These are phyloP conservation scores for Xyrichtys novacula DNA, from an alignment of 2,797 vertebrate species.

Conservation along the genomic window DNA sequence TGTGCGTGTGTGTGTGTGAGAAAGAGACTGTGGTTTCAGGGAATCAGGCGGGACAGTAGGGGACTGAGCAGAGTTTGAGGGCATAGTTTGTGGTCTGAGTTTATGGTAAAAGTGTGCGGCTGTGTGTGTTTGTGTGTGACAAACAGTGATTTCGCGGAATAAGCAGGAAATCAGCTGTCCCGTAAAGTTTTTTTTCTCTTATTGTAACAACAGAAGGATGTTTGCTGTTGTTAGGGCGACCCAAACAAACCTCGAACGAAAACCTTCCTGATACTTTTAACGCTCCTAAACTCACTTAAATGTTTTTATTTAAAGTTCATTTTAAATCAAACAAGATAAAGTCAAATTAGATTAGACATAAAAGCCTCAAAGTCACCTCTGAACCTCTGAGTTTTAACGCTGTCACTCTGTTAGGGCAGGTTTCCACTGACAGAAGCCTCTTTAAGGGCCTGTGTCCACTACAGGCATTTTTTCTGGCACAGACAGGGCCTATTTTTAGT, in stretches of 20 bases:
- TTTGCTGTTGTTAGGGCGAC: slow-evolving; percentile 45
- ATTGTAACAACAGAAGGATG: slow-evolving; percentile 33
- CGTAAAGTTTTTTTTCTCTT: slow-evolving; percentile 52
- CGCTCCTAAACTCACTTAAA: neutral
- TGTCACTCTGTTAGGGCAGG: too few relatives aligned
- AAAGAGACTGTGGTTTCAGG: slow-evolving; percentile 34
- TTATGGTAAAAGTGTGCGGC: slow-evolving; percentile 60
- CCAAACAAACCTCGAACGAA: slow-evolving; percentile 26
- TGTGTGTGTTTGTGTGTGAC: slow-evolving; percentile 12
- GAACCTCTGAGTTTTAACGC: too few relatives aligned
- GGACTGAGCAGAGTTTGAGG: slow-evolving; percentile 34
- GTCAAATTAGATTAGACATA: too few relatives aligned
- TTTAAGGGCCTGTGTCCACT: too few relatives aligned
- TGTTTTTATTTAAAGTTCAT: too few relatives aligned
- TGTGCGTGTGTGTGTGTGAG: slow-evolving; percentile 26
- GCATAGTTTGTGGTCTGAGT: slow-evolving; percentile 62
- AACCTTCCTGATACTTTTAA: slow-evolving; percentile 3
- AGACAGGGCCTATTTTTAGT: too few relatives aligned
- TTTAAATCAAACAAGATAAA: too few relatives aligned
- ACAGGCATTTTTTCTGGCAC: too few relatives aligned
- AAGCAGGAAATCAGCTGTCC: slow-evolving; percentile 49
- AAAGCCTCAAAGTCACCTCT: too few relatives aligned
- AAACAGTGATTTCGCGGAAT: slow-evolving; percentile 61
- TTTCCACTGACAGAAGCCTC: too few relatives aligned
- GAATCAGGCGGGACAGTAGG: slow-evolving; percentile 50